A percentile compares a stretch with the other conserved stretches of the same genome.
phyloP scores from a whole-genome alignment of 1,140 invertebrate genomes.

The Hypothenemus hampei region DNA sequence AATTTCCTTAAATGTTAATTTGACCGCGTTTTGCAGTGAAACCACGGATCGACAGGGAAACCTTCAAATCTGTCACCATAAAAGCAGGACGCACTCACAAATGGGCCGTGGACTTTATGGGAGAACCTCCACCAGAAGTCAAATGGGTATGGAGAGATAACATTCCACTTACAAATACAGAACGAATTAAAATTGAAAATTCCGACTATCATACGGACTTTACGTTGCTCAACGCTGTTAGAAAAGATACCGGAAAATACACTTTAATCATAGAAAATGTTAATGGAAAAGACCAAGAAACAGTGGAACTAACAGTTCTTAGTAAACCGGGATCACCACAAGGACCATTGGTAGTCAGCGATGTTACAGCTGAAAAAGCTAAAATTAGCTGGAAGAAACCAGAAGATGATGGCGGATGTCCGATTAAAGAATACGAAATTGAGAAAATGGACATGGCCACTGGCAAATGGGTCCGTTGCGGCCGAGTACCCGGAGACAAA shows the following conservation, averaged over 20 bases:
- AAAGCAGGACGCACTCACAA: constrained; percentile 87
- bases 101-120: constrained; percentile 85
- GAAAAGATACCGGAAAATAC: constrained; percentile 89
- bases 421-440: constrained; percentile 91
- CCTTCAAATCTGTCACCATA: constrained; percentile 79
- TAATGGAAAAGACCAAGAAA: constrained; percentile 84
- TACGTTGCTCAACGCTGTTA: constrained; percentile 70
- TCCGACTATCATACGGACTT: constrained; percentile 90
- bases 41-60: constrained; percentile 87
- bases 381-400: constrained; percentile 87
- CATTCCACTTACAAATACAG: constrained; percentile 72
- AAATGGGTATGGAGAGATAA: constrained; percentile 84
- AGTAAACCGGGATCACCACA: constrained; percentile 80
- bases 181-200: constrained; percentile 85
- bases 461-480: constrained; percentile 85
- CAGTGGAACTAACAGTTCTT: constrained; percentile 86
- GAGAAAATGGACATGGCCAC: constrained; percentile 91
- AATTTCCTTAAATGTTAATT: too few species aligned
- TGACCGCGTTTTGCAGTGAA: constrained; percentile 49
- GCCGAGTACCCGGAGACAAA: constrained; percentile 67
- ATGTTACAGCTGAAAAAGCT: constrained; percentile 81
- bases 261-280: constrained; percentile 84
- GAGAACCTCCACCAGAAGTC: constrained; percentile 83
- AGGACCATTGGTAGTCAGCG: constrained; percentile 82
- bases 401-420: constrained; percentile 88